Base-by-base conservation (phyloP, 2,797 vertebrate species). In the Thalassophryne amazonica region DNA sequence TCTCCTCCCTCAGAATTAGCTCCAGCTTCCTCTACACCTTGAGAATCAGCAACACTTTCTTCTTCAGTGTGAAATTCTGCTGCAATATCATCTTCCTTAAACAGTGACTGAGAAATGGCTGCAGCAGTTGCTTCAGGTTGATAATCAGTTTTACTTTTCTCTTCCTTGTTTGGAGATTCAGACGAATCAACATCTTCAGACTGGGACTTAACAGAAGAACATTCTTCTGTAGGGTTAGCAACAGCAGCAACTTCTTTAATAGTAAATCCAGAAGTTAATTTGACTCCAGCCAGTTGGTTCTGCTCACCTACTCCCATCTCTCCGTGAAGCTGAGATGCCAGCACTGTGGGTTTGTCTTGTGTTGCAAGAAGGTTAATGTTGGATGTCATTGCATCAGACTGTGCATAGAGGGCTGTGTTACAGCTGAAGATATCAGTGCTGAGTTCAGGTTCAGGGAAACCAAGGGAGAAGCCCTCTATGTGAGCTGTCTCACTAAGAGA, bases 321-420 rank as follows among this genome's bases (percentile, higher is more conserved):
- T 37, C 28, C 50, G 57, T 76, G 81, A 17, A 78, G 40, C 56
- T 65, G 73, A 9, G 71, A 74, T 0, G 27, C 62, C 52, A 59
- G 35, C 32, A 73, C 54, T 0, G 65, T 77, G 21, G 68, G 36
- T 43, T 75, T 78, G 29, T 86, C 84, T 56, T 80, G 71, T 8
- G 63, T 72, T 10, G 59, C 63, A 6, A 62, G 2, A 1, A 65
- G 38, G n/a, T 60, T 65, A 18, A 50, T 9, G 30, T 22, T 61
- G 35, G 62, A 42, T 1, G 45, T 38, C 11, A 21, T 12, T 16
- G 53, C 56, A 4, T 72, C 56, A 0, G 78, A 22, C 6, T 74
- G 78, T 10, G 58, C 31, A 4, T 86, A 90, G 12, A 90, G 83
- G 6, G 83, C 76, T 0, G 88, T 90, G 68, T 73, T 73, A 29